phyloP scores from a whole-genome alignment of 1,140 invertebrate genomes.

The Plectrocnemia conspersa region DNA sequence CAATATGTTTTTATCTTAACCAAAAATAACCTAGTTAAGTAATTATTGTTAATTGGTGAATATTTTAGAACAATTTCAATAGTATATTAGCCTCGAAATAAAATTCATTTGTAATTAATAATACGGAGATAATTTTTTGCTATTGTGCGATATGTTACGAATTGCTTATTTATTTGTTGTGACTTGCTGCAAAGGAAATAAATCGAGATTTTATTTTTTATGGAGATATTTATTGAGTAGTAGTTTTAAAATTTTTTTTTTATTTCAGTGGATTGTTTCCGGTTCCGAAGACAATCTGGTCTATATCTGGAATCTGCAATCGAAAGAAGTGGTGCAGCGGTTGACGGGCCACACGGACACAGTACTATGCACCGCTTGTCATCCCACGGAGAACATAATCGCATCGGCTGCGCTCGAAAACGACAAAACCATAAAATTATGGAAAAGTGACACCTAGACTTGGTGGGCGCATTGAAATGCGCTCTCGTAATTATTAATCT shows the following conservation, averaged over 20 bases:
- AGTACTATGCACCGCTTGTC: conserved; percentile 96
- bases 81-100: no score
- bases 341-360: conserved; percentile 96
- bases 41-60: no score
- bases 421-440: conserved; percentile 98
- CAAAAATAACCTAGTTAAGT: no score
- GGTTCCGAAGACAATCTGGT: conserved; percentile 99
- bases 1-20: no score
- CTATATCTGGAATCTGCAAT: conserved; percentile 99
- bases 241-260: conserved; percentile 31
- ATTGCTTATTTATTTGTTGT: no score
- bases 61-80: no score
- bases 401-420: conserved; percentile 97
- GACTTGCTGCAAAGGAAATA: no score
- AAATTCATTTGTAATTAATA: no score
- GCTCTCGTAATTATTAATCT: not conserved
- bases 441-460: conserved; percentile 93
- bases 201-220: no score
- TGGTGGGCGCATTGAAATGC: conserved; percentile 14
- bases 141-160: no score
- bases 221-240: no score
- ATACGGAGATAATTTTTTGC: no score
- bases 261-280: conserved; percentile 94
- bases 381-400: conserved; percentile 98
- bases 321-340: conserved; percentile 98